These are phyloP conservation scores for Luperina testacea DNA, from an alignment of 2,888 invertebrate genomes.

Conservation along the genomic window DNA sequence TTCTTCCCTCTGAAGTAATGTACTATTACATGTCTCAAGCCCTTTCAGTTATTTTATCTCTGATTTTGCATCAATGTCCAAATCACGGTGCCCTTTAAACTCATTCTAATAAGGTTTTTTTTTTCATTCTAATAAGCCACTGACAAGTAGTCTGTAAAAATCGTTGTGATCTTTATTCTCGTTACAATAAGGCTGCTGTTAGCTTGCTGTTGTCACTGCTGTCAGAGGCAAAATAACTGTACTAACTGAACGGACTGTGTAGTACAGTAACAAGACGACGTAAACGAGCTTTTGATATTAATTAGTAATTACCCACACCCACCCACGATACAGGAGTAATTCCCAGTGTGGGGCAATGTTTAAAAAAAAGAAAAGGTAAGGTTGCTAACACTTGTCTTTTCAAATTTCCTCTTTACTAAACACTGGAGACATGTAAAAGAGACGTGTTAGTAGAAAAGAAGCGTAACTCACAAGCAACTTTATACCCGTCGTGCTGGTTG, in stretches of 20 bases:
- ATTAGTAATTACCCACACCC: neutral
- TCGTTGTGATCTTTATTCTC: neutral
- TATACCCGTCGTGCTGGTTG: constrained; percentile 57
- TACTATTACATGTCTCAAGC: constrained; percentile 28
- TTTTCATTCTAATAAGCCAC: neutral
- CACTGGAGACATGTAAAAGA: constrained; percentile 6
- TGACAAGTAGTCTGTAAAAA: neutral
- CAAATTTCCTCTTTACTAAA: constrained; percentile 1
- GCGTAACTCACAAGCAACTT: constrained; percentile 70
- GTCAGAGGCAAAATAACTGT: neutral
- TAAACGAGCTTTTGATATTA: neutral
- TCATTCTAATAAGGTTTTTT: neutral
- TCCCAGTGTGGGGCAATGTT: too few relatives aligned
- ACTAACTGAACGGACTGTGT: neutral
- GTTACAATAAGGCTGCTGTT: neutral
- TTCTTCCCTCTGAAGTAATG: too few relatives aligned
- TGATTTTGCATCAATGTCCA: neutral
- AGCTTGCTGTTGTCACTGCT: neutral
- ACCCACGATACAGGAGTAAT: too few relatives aligned
- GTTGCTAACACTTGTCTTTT: neutral
- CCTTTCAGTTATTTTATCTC: neutral
- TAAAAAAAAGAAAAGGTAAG: neutral
- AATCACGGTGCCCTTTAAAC: neutral
- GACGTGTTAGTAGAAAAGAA: constrained; percentile 45
- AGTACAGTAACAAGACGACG: neutral